These are phyloP conservation scores for Gymnocephalus cernua DNA, from an alignment of 2,113 vertebrate genomes.

Conservation along the genomic window DNA sequence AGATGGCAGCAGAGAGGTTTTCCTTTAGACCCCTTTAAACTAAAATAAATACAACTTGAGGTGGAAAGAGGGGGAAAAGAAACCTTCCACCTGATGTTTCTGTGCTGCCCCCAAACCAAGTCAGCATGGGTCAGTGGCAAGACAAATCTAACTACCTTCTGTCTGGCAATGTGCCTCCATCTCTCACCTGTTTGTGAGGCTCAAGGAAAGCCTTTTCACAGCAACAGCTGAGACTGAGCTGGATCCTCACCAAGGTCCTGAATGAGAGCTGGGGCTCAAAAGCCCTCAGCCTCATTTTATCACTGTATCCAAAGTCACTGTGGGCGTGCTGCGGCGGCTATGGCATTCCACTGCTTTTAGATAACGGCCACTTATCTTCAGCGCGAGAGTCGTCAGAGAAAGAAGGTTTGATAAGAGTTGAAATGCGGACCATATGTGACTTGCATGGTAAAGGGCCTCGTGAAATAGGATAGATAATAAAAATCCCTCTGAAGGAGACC, in stretches of 20 bases:
- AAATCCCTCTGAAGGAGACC: conserved; percentile 65
- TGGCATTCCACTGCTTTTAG: conserved; percentile 72
- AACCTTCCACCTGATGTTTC: conserved; percentile 30
- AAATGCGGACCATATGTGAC: conserved; percentile 75
- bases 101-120: conserved; percentile 47
- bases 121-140: conserved; percentile 58
- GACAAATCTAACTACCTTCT: conserved; percentile 73
- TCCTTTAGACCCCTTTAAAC: conserved; percentile 9
- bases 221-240: conserved; percentile 50
- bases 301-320: conserved; percentile 76
- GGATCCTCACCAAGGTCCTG: conserved; percentile 40
- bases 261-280: conserved; percentile 63
- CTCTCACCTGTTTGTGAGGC: conserved; percentile 63
- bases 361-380: conserved; percentile 80
- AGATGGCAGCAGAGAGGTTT: conserved; percentile 17
- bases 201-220: conserved; percentile 37
- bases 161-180: conserved; percentile 57
- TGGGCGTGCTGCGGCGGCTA: conserved; percentile 67
- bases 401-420: conserved; percentile 75
- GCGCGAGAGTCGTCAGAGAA: conserved; percentile 72
- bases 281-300: conserved; percentile 68
- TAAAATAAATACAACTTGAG: conserved; percentile 36
- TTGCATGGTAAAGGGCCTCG: conserved; percentile 71
- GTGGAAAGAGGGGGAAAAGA: not conserved
- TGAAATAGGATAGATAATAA: conserved; percentile 76